Conservation (phyloP, 2,888 invertebrate genomes). For the Chymomyza fuscimana region DNA sequence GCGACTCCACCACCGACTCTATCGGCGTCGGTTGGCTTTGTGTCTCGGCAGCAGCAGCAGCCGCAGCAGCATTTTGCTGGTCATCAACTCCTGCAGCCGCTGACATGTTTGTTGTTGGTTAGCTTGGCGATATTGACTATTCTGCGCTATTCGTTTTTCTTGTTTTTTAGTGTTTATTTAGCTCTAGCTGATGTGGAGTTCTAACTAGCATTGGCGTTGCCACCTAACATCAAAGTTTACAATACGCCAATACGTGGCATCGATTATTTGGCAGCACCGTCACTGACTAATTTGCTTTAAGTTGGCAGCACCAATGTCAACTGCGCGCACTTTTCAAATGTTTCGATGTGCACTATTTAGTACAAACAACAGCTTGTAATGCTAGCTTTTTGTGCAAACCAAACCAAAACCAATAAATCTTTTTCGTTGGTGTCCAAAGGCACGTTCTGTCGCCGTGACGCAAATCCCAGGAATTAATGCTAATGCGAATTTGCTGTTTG, state of each 20-base stretch:
- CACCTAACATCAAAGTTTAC: background rate
- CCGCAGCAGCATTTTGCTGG: conserved; percentile 41
- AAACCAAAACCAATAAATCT: too few relatives aligned
- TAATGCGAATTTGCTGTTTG: conserved; percentile 49
- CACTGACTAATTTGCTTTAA: background rate
- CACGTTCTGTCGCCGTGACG: background rate
- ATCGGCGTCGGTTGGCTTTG: conserved; percentile 63
- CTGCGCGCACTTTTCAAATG: background rate
- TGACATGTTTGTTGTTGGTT: conserved; percentile 48
- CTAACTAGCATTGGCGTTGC: conserved; percentile 5
- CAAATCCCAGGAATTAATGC: conserved; percentile 21
- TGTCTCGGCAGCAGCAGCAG: conserved; percentile 2
- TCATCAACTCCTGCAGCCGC: conserved; percentile 61
- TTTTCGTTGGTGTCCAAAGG: background rate
- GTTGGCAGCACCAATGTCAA: conserved; percentile 27
- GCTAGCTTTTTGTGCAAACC: background rate
- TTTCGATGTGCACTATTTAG: background rate
- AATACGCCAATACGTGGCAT: background rate
- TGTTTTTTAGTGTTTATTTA: conserved; percentile 42
- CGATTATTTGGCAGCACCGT: background rate
- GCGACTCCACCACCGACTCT: conserved; percentile 45
- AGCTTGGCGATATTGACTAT: conserved; percentile 20
- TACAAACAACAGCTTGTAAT: background rate
- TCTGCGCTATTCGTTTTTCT: background rate
- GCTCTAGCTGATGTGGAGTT: conserved; percentile 56